Percentiles rank a stretch among this genome's conserved stretches.
These are phyloP conservation scores for Pterois miles DNA, from an alignment of 2,797 vertebrate species.

Conservation along the genomic window DNA sequence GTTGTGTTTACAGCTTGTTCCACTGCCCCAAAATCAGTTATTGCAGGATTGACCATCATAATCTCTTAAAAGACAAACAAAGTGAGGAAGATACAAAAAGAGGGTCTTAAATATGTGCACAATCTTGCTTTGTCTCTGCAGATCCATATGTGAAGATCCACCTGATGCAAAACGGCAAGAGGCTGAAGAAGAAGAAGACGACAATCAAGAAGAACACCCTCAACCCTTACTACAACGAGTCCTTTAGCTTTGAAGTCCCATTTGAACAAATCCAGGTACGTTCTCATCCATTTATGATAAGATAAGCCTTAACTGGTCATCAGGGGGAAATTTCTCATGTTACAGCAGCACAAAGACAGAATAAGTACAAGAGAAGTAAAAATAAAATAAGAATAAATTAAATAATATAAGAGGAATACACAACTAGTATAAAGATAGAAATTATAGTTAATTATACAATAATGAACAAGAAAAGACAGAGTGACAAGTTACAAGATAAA, in stretches of 20 bases:
- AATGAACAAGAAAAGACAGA: too few relatives aligned
- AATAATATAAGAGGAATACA: too few relatives aligned
- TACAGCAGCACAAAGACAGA: too few relatives aligned
- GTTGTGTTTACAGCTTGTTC: background rate
- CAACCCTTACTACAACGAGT: slow-evolving; percentile 99
- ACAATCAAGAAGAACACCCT: slow-evolving; percentile 99
- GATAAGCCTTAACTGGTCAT: too few relatives aligned
- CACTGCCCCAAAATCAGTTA: background rate
- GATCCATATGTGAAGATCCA: slow-evolving; percentile 99
- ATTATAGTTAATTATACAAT: too few relatives aligned
- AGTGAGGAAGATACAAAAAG: background rate
- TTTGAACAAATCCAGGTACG: slow-evolving; percentile 99
- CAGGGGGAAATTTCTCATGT: too few relatives aligned
- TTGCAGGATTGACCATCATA: background rate
- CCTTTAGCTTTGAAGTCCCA: slow-evolving; percentile 99
- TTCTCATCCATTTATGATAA: background rate
- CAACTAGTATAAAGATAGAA: too few relatives aligned
- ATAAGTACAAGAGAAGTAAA: too few relatives aligned
- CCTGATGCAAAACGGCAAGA: slow-evolving; percentile 99
- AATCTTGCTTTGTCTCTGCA: slow-evolving; percentile 59
- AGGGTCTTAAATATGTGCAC: background rate
- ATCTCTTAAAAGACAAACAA: background rate
- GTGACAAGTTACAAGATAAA: too few relatives aligned
- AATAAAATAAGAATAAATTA: too few relatives aligned
- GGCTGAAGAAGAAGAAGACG: slow-evolving; percentile 99